Evolutionary conservation across 2,888 invertebrate species (phyloP).

Genomic region (Mongoloraphidia duomilia): DNA sequence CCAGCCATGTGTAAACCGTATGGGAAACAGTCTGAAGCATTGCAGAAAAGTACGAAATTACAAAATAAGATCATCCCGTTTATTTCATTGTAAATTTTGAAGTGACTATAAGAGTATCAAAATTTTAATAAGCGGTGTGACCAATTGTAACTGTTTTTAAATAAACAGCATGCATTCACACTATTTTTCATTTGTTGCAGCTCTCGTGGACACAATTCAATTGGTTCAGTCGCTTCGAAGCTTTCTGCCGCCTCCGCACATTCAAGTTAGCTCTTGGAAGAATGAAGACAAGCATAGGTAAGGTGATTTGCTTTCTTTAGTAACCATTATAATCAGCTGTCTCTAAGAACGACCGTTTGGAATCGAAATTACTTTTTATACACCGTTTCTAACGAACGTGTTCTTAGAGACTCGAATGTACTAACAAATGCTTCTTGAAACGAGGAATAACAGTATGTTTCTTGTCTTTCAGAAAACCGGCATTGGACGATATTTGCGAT

Average conservation of each 20-base stretch:
- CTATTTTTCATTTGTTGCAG: slow-evolving; percentile 31
- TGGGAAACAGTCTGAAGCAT: slow-evolving; percentile 76
- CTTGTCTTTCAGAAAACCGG: too few relatives aligned
- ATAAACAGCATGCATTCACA: background rate
- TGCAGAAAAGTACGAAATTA: slow-evolving; percentile 61
- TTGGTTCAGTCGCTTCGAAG: slow-evolving; percentile 72
- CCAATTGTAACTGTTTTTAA: background rate
- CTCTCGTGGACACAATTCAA: slow-evolving; percentile 74
- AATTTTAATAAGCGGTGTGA: background rate
- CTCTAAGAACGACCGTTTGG: too few relatives aligned
- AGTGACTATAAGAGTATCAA: background rate
- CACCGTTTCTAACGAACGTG: too few relatives aligned
- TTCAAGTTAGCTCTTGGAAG: slow-evolving; percentile 81
- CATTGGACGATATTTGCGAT: too few relatives aligned
- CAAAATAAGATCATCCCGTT: background rate
- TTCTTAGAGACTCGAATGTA: too few relatives aligned
- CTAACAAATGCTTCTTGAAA: too few relatives aligned
- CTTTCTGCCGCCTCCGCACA: slow-evolving; percentile 74
- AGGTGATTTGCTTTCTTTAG: too few relatives aligned
- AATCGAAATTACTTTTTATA: too few relatives aligned
- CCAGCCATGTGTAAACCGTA: slow-evolving; percentile 86
- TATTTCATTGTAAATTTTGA: background rate
- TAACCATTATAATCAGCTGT: too few relatives aligned
- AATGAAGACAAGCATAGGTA: slow-evolving; percentile 59
- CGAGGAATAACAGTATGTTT: too few relatives aligned